These are phyloP conservation scores for Grus americana DNA, from an alignment of 2,113 vertebrate genomes.

Conservation along the genomic window DNA sequence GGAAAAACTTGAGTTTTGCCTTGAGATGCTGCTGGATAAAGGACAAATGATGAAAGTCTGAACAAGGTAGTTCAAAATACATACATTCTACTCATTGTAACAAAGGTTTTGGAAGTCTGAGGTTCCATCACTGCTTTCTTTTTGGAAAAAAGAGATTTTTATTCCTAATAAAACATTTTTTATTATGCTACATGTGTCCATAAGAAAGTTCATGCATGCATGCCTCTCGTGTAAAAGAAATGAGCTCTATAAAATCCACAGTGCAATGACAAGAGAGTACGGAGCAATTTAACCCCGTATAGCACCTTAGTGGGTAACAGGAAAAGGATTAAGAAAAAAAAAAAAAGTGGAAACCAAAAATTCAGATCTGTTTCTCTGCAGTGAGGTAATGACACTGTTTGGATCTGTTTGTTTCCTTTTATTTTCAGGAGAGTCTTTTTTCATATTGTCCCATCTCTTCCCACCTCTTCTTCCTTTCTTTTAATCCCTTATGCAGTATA, in stretches of 20 bases:
- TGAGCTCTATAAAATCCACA: not conserved
- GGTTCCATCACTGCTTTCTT: not conserved
- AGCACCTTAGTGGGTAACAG: not conserved
- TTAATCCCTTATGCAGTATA: not conserved
- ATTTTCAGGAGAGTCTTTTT: not conserved
- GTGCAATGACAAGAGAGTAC: not conserved
- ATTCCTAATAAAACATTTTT: conserved; percentile 29
- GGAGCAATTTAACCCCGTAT: not conserved
- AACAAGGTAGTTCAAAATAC: not conserved
- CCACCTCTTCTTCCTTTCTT: not conserved
- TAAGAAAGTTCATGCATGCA: not conserved
- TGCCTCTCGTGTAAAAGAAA: not conserved
- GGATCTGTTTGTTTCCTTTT: not conserved
- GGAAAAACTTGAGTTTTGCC: not conserved
- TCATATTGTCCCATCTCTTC: not conserved
- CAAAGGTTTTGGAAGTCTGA: not conserved
- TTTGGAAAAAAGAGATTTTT: not conserved
- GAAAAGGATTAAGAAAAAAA: not conserved
- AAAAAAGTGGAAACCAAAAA: not conserved
- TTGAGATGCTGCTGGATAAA: not conserved
- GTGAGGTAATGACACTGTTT: not conserved
- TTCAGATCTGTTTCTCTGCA: not conserved
- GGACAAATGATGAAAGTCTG: not conserved
- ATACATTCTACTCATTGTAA: not conserved
- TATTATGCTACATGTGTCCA: not conserved